Evolutionary conservation across 2,113 vertebrate genomes (phyloP).

Genomic region (Todiramphus chloris): DNA sequence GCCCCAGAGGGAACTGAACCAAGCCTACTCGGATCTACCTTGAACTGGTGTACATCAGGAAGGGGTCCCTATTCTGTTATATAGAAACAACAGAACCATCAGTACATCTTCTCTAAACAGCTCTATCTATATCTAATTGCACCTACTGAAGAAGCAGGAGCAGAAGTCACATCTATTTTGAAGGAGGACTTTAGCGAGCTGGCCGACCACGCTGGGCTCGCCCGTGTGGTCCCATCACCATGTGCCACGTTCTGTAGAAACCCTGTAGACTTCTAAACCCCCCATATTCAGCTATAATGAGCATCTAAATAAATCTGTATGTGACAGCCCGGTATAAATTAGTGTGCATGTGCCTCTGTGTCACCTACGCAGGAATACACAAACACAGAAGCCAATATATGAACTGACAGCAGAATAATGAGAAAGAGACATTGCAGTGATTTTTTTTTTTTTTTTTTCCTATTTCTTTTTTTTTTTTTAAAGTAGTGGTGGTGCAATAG

Average conservation of each 20-base stretch:
- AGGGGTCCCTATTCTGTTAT: not conserved
- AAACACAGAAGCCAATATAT: not conserved
- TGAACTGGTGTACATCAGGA: not conserved
- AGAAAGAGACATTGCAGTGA: not conserved
- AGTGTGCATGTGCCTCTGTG: not conserved
- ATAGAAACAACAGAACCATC: not conserved
- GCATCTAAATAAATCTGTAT: not conserved
- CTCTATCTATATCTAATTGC: not conserved
- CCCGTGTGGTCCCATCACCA: accelerated
- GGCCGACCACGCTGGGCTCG: not conserved
- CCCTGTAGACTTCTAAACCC: not conserved
- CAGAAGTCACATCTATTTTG: not conserved
- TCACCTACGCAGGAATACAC: not conserved
- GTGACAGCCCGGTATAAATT: not conserved
- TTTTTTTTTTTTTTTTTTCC: not conserved
- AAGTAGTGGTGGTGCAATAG: not conserved
- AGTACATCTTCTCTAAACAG: not conserved
- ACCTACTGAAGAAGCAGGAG: not conserved
- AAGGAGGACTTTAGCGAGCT: not conserved
- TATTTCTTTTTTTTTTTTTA: not conserved
- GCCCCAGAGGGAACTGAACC: not conserved
- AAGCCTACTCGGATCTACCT: not conserved
- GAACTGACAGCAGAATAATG: not conserved
- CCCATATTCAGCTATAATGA: not conserved
- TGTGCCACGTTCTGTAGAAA: not conserved